Base-by-base conservation (phyloP, 2,797 vertebrate species). In the Ispidina lecontei region DNA sequence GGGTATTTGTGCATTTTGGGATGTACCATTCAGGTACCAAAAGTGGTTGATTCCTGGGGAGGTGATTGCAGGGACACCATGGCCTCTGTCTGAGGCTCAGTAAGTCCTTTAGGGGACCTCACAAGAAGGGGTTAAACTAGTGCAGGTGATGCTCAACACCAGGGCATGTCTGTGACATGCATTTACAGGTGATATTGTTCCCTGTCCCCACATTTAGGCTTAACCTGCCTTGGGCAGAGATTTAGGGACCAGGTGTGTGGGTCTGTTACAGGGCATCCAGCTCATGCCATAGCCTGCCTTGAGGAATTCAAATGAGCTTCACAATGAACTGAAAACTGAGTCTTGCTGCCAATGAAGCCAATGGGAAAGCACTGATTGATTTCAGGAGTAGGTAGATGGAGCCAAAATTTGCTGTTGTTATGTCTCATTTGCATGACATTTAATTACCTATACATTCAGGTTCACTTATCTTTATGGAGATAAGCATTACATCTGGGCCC, bases 81-180 rank as follows among this genome's bases (percentile, higher is more conserved):
- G n/a, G 14, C 10, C 7, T 54, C 15, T 2, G 2, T 20, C 23
- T 1, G 2, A 39, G 22, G 18, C 26, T 68, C 31, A 37, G 6
- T 51, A 39, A 49, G 9, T 44, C 39, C 22, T 26, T 15, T 13
- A 3, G 54, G 16, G 80, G 33, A 41, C 17, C 19, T 20, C 14
- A n/a, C 0, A 2, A 65, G 51, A 52, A 7, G 12, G 43, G 5
- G 2, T 4, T 49, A 73, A 29, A 5, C 3, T 56, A 37, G 26
- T 19, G 12, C 37, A 55, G 35, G 16, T 0, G 3, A 41, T 35
- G 37, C 21, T 75, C 17, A 72, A 51, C 29, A n/a, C 4, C 47
- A 67, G 55, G 14, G 6, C 31, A 31, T 31, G 9, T 9, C 16
- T 59, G 28, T 23, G n/a, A n/a, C 0, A 1, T 43, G n/a, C 6